phyloP scores from a whole-genome alignment of 2,888 invertebrate species.

The Rhimphoctona megacephalus region DNA sequence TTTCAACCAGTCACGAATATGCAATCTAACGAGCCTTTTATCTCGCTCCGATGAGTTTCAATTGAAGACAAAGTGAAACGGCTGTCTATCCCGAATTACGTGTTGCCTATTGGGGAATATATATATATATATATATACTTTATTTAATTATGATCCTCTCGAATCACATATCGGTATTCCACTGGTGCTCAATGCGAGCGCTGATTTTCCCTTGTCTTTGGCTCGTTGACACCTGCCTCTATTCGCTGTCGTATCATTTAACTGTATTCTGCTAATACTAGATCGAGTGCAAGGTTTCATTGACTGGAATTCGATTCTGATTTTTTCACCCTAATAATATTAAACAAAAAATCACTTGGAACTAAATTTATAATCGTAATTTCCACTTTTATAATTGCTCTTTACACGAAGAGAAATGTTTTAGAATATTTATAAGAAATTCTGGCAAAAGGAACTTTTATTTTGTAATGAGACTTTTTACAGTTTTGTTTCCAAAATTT shows the following conservation, averaged over 20 bases:
- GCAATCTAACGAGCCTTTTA: constrained; percentile 33
- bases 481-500: too few species aligned
- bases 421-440: too few species aligned
- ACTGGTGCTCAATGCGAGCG: background rate
- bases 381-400: too few species aligned
- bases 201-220: constrained; percentile 1
- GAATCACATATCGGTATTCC: constrained; percentile 16
- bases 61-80: constrained; percentile 27
- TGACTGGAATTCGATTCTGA: background rate
- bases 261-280: too few species aligned
- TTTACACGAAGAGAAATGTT: too few species aligned
- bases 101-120: background rate
- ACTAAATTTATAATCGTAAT: too few species aligned
- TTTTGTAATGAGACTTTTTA: too few species aligned
- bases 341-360: too few species aligned
- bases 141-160: constrained; percentile 31
- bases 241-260: too few species aligned
- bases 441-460: too few species aligned
- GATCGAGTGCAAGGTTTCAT: background rate
- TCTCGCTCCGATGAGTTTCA: constrained; percentile 4
- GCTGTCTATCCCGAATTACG: constrained; percentile 50
- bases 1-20: constrained; percentile 37
- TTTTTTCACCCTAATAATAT: background rate
- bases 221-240: background rate
- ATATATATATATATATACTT: background rate